Conservation (phyloP, 2,888 invertebrate genomes). For the Blera fallax region DNA sequence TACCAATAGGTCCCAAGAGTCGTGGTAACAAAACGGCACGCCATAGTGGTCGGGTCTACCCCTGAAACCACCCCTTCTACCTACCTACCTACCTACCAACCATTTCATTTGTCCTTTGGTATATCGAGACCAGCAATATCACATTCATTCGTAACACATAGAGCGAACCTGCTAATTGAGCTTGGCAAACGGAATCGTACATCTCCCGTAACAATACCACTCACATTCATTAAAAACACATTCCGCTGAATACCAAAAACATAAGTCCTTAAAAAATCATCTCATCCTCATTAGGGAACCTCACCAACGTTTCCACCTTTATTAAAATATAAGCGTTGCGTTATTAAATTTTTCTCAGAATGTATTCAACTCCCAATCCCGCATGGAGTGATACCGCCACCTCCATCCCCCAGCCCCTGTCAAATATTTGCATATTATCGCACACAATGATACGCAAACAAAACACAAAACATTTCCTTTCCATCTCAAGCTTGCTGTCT, state of each 20-base stretch:
- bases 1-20: no score
- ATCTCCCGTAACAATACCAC: neutral
- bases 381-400: neutral
- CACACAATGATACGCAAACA: constrained; percentile 68
- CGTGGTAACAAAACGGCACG: no score
- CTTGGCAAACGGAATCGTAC: neutral
- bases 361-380: neutral
- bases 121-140: no score
- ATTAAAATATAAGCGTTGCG: constrained; percentile 58
- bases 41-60: no score
- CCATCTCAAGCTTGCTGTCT: neutral
- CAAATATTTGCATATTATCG: constrained; percentile 69
- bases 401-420: neutral
- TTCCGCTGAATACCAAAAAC: neutral
- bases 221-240: neutral
- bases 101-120: no score
- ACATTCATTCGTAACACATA: no score
- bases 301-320: constrained; percentile 32
- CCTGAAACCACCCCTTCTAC: no score
- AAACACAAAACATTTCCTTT: constrained; percentile 51
- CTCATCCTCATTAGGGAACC: constrained; percentile 39
- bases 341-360: constrained; percentile 36
- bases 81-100: no score
- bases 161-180: no score
- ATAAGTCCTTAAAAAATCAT: constrained; percentile 30